Base-by-base conservation (phyloP, 2,888 invertebrate genomes). In the Seira sanloemensis region DNA sequence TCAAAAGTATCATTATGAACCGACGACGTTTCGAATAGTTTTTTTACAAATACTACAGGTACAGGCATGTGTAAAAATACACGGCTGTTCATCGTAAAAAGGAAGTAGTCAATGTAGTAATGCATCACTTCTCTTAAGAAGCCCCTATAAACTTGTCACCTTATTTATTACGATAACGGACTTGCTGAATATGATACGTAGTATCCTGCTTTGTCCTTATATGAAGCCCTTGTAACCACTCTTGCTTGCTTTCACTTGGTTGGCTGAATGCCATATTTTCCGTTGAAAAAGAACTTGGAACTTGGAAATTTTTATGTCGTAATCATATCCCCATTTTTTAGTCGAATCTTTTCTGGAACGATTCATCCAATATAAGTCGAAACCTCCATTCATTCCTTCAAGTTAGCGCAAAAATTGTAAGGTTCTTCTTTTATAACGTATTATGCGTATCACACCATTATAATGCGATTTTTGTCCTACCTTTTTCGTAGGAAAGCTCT, bases 391-490 rank as follows among this genome's bases (percentile, higher is more conserved):
- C 62, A 9, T 62, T 21, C 19, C 62, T n/a, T 18, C 50, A 21
- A 21, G 62, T 58, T 69, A 54, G 24, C 1, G 9, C 50, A 58
- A 24, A 73, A 66, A 66, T 66, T 27, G 16, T n/a, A 66, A 75
- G 66, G 21, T n/a, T n/a, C 46, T 65, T 62, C 62, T 23, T 62
- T 21, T 62, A 62, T 62, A 2, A 7, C 21, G 62, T n/a, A 62
- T 62, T 62, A 62, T 23, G 62, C 23, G 46, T 68, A 68, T 58
- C 25, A 27, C 76, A 68, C 67, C 76, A 68, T 68, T 77, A 77
- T 77, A 77, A 77, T 77, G 76, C 27, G 76, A 77, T 77, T 68
- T 77, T 54, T 66, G 46, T 66, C 50, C 21, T 75, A 19, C 37
- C 75, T 66, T 4, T 75, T 75, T 75, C 7, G 65, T 27, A 19